A percentile compares a stretch with the other conserved stretches of the same genome.
These are phyloP conservation scores for Gymnoscopelus microlampas DNA, from an alignment of 2,797 vertebrate genomes.

Conservation along the genomic window DNA sequence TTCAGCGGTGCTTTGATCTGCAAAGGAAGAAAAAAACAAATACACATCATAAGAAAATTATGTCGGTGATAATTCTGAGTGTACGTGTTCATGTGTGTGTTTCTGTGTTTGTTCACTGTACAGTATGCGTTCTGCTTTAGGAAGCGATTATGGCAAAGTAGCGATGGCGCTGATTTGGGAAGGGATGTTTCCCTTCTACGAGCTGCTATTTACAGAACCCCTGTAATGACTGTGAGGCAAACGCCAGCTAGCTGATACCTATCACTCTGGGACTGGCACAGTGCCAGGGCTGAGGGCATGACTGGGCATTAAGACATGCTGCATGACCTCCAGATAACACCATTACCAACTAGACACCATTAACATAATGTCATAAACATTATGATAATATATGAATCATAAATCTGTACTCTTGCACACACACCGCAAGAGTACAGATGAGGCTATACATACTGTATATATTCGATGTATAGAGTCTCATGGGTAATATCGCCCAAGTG, in stretches of 20 bases:
- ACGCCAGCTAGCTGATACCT: slow-evolving; percentile 72
- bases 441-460: too few relatives aligned
- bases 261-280: slow-evolving; percentile 63
- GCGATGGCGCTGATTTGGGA: slow-evolving; percentile 72
- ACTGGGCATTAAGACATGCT: slow-evolving; percentile 40
- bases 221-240: slow-evolving; percentile 73
- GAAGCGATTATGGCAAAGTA: slow-evolving; percentile 71
- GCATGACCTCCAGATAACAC: slow-evolving; percentile 42
- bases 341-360: too few relatives aligned
- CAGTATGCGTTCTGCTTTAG: slow-evolving; percentile 56
- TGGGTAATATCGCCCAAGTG: too few relatives aligned
- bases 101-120: not conserved
- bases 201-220: slow-evolving; percentile 79
- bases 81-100: not conserved
- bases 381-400: too few relatives aligned
- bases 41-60: slow-evolving; percentile 40
- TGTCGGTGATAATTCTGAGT: slow-evolving; percentile 23
- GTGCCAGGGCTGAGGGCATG: slow-evolving; percentile 49
- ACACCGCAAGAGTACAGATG: too few relatives aligned
- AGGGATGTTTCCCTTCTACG: slow-evolving; percentile 71
- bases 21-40: slow-evolving; percentile 37
- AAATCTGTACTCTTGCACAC: too few relatives aligned
- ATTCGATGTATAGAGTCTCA: too few relatives aligned
- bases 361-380: too few relatives aligned
- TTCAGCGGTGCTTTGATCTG: slow-evolving; percentile 52